These are phyloP conservation scores for Chrosomus eos DNA, from an alignment of 2,797 vertebrate species.

Conservation along the genomic window DNA sequence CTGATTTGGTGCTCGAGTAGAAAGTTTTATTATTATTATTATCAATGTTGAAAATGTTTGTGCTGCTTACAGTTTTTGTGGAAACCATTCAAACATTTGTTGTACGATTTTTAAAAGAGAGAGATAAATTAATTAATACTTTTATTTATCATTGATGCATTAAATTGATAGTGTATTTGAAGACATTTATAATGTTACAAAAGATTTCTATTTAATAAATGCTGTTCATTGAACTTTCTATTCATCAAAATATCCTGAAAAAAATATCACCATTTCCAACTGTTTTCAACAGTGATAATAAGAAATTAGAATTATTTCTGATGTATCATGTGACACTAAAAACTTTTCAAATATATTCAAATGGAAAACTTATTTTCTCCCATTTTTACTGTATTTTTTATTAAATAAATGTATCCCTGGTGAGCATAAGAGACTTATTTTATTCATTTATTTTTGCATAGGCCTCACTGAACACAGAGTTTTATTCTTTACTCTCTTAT, in stretches of 20 bases:
- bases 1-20: not conserved
- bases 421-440: not conserved
- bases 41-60: not conserved
- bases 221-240: not conserved
- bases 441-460: not conserved
- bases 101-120: not conserved
- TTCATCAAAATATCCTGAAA: not conserved
- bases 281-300: too few relatives aligned
- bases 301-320: not conserved
- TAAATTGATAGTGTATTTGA: not conserved
- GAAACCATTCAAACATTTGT: not conserved
- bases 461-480: not conserved
- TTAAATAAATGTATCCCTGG: not conserved
- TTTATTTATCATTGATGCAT: not conserved
- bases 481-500: not conserved
- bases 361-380: not conserved
- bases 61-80: not conserved
- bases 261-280: not conserved
- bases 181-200: not conserved
- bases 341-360: not conserved
- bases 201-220: not conserved
- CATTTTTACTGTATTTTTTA: not conserved
- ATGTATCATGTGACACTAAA: not conserved
- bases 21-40: not conserved
- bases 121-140: not conserved